A percentile compares a stretch with the other conserved stretches of the same genome.
Conservation (phyloP, 1,140 invertebrate species). For the Drosophila watanabei region DNA sequence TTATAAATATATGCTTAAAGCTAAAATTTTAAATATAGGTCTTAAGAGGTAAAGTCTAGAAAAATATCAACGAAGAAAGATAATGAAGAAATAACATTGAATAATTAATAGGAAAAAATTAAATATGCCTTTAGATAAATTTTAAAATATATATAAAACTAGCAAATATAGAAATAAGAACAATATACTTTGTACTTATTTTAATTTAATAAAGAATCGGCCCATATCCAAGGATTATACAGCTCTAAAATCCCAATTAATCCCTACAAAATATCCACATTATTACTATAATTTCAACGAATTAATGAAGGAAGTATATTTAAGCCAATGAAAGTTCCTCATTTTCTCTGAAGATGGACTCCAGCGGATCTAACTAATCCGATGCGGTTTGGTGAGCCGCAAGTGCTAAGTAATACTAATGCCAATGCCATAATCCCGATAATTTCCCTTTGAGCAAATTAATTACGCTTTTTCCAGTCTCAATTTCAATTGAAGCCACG, state of each 20-base stretch:
- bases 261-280: background rate
- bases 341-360: conserved; percentile 1
- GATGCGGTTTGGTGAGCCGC: conserved; percentile 52
- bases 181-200: background rate
- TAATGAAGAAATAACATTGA: background rate
- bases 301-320: conserved; percentile 17
- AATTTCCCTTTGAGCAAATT: conserved; percentile 30
- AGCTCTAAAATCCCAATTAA: background rate
- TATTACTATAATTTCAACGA: too few relatives aligned
- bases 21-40: too few relatives aligned
- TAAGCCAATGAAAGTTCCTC: conserved; percentile 19
- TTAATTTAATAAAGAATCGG: background rate
- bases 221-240: too few relatives aligned
- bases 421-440: conserved; percentile 49
- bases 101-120: background rate
- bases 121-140: background rate
- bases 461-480: conserved; percentile 27
- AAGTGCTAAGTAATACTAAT: conserved; percentile 25
- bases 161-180: background rate
- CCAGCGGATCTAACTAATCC: conserved; percentile 25
- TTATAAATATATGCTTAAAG: too few relatives aligned
- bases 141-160: background rate
- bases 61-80: background rate
- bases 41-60: too few relatives aligned
- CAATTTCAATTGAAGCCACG: conserved; percentile 35